These are phyloP conservation scores for Lepidonotus clava DNA, from an alignment of 2,888 invertebrate genomes.

Conservation along the genomic window DNA sequence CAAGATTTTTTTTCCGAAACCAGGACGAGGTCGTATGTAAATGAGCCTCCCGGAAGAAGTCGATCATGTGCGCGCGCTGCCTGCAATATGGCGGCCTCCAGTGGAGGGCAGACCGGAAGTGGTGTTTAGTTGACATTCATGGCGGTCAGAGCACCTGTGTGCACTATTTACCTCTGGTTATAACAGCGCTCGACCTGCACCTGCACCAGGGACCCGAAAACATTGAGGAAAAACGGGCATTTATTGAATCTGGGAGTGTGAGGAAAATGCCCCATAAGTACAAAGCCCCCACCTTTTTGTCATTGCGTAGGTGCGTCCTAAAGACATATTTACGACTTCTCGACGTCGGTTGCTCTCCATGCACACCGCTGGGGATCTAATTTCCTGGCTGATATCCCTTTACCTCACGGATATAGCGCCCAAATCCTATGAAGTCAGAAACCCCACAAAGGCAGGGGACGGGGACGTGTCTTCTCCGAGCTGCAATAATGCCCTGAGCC, in stretches of 20 bases:
- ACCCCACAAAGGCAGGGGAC: background rate
- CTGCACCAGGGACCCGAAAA: no score
- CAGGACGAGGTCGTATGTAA: background rate
- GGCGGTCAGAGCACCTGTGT: background rate
- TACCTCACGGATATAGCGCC: background rate
- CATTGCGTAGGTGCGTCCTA: no score
- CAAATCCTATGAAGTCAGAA: slow-evolving; percentile 33
- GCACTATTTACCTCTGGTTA: background rate
- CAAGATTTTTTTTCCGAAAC: background rate
- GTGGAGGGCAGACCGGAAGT: no score
- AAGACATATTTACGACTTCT: no score
- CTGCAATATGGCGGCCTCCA: slow-evolving; percentile 9
- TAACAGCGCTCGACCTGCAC: background rate
- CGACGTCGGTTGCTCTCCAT: background rate
- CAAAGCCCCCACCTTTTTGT: background rate
- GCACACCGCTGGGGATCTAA: background rate
- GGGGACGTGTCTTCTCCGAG: background rate
- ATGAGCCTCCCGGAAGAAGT: background rate
- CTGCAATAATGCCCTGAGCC: background rate
- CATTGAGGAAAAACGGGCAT: no score
- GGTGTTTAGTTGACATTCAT: slow-evolving; percentile 35
- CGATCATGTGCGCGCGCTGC: slow-evolving; percentile 36
- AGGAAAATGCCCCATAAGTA: background rate
- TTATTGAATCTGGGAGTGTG: background rate
- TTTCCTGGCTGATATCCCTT: slow-evolving; percentile 14